These are phyloP conservation scores for Epizoanthus stellaris DNA, from an alignment of 92 coral and sea anemone genomes.

Conservation along the genomic window DNA sequence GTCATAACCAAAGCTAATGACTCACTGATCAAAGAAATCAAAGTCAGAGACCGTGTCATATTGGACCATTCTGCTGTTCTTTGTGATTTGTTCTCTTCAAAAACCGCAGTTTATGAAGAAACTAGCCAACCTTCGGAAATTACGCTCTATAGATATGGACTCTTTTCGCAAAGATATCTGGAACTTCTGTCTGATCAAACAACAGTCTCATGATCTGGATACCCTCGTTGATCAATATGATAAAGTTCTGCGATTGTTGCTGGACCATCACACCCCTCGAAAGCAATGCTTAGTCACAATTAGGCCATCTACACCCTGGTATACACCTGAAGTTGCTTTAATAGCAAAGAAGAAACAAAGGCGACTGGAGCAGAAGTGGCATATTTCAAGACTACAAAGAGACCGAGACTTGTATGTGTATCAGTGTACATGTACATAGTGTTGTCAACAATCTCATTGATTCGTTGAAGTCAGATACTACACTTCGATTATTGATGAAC, in stretches of 20 bases:
- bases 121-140: background rate
- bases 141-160: constrained; percentile 30
- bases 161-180: constrained; percentile 21
- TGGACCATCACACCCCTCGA: constrained; percentile 47
- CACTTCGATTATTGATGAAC: constrained; percentile 15
- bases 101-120: background rate
- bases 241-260: constrained; percentile 35
- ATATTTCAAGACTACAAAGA: constrained; percentile 26
- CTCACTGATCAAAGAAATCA: background rate
- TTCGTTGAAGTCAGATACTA: constrained; percentile 28
- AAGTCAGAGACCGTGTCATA: background rate
- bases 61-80: background rate
- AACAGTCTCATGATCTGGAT: constrained; percentile 1
- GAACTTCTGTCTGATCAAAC: background rate
- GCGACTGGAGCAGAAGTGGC: constrained; percentile 49
- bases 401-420: constrained; percentile 28
- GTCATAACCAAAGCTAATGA: background rate
- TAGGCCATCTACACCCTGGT: constrained; percentile 58
- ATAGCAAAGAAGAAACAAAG: constrained; percentile 42
- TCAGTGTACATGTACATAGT: constrained; percentile 27
- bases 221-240: constrained; percentile 46
- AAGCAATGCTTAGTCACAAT: constrained; percentile 43
- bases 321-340: constrained; percentile 31
- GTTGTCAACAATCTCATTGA: constrained; percentile 34
- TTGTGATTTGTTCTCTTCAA: background rate